These are phyloP conservation scores for Anomalospiza imberbis DNA, from an alignment of 2,797 vertebrate genomes.

Conservation along the genomic window DNA sequence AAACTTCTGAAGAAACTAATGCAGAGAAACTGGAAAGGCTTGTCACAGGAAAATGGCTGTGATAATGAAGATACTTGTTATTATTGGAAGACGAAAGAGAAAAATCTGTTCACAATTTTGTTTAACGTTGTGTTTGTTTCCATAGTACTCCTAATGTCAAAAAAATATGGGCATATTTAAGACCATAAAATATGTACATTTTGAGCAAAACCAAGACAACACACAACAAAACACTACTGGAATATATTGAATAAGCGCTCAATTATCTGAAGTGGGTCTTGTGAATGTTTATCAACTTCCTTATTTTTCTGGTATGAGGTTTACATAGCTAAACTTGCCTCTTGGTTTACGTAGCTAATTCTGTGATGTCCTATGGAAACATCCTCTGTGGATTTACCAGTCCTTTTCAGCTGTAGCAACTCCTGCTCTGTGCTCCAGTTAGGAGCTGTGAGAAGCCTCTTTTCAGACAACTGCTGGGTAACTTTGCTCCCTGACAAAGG, in stretches of 20 bases:
- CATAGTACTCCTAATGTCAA: neutral
- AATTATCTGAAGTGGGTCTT: neutral
- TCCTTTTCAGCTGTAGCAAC: neutral
- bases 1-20: neutral
- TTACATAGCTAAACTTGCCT: rapidly evolving
- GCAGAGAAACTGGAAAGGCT: neutral
- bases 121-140: neutral
- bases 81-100: neutral
- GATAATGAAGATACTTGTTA: neutral
- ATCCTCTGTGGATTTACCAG: neutral
- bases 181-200: neutral
- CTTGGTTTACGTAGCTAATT: neutral
- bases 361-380: neutral
- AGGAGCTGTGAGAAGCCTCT: neutral
- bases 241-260: neutral
- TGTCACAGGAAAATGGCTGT: neutral
- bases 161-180: neutral
- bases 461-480: neutral
- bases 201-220: neutral
- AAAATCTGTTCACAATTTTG: neutral
- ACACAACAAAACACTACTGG: neutral
- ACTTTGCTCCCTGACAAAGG: neutral
- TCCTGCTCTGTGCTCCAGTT: neutral
- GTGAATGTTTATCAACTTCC: neutral
- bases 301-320: neutral